Conservation (phyloP, 2,797 vertebrate species). For the Avahi laniger region DNA sequence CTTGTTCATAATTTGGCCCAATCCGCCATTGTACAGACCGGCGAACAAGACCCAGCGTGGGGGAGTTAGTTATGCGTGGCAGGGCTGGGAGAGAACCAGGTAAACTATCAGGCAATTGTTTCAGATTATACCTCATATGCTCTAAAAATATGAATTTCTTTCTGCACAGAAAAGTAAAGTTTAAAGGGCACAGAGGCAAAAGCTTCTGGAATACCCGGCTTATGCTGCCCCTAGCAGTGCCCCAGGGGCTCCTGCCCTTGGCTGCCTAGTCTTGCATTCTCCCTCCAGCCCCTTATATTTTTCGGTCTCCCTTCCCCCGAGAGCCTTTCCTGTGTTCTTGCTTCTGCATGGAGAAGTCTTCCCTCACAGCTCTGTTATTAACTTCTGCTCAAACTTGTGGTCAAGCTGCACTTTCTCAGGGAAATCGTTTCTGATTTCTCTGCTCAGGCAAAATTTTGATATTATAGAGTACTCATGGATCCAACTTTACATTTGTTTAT, state of each 20-base stretch:
- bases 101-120: neutral
- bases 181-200: neutral
- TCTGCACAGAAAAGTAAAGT: neutral
- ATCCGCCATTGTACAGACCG: neutral
- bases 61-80: neutral
- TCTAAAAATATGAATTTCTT: neutral
- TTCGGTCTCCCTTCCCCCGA: accelerated
- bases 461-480: neutral
- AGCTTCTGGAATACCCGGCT: neutral
- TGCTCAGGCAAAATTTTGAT: neutral
- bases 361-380: neutral
- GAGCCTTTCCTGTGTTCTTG: neutral
- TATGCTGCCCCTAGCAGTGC: accelerated
- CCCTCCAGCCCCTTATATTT: neutral
- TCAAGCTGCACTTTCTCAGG: neutral
- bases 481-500: neutral
- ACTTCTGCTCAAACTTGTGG: neutral
- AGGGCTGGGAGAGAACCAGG: neutral
- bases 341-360: neutral
- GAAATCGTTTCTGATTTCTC: neutral
- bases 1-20: neutral
- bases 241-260: neutral
- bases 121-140: neutral
- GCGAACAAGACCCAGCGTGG: neutral
- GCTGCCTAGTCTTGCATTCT: neutral